Conservation (phyloP, 53 echinoderm and acorn worm genomes). For the Paracentrotus lividus region DNA sequence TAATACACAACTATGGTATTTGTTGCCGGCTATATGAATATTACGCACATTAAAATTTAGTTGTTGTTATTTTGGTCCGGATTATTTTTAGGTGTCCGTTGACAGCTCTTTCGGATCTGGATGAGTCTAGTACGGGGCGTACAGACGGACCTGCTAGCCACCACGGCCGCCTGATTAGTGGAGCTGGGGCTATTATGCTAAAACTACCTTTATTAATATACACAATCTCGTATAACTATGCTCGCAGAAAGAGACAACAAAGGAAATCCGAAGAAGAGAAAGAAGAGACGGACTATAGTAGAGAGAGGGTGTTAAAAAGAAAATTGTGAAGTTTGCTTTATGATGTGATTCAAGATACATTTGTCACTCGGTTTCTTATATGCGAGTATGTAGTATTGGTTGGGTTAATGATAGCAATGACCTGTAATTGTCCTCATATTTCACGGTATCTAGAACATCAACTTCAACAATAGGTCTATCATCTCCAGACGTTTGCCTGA, state of each 20-base stretch:
- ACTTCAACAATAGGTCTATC: neutral
- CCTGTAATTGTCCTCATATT: neutral
- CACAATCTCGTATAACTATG: conserved; percentile 27
- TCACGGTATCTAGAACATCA: neutral
- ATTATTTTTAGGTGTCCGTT: conserved; percentile 47
- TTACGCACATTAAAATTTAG: conserved; percentile 47
- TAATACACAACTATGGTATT: neutral
- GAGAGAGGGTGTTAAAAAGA: too few relatives aligned
- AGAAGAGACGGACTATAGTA: neutral
- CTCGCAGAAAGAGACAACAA: neutral
- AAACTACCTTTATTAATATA: conserved; percentile 72
- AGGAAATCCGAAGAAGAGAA: neutral
- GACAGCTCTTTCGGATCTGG: conserved; percentile 29
- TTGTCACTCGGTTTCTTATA: conserved; percentile 61
- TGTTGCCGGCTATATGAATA: conserved; percentile 10
- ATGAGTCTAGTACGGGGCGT: conserved; percentile 70
- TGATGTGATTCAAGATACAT: conserved; percentile 4
- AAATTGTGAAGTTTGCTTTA: neutral
- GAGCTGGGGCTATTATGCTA: conserved; percentile 71
- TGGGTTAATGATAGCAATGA: neutral
- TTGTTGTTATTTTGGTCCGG: conserved; percentile 41
- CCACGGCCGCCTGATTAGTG: conserved; percentile 62
- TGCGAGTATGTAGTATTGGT: conserved; percentile 38
- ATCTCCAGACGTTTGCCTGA: neutral
- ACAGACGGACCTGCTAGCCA: conserved; percentile 48